Percentiles rank a stretch among this genome's conserved stretches.
Evolutionary conservation across 1,140 invertebrate species (phyloP).

Genomic region (Brachionus asplanchnoidis): DNA sequence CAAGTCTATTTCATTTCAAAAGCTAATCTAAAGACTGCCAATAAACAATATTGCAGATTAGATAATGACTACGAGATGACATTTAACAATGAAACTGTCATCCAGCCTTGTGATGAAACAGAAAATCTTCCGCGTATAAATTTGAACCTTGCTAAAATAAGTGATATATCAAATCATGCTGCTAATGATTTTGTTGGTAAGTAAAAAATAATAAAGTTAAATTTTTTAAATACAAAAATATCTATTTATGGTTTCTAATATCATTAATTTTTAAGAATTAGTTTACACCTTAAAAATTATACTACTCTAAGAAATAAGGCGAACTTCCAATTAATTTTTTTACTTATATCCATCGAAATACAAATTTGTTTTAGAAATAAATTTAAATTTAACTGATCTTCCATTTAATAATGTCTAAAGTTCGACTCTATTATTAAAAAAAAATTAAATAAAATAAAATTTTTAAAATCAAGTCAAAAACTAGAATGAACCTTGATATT

Average conservation of each 20-base stretch:
- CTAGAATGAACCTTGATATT: too few species aligned
- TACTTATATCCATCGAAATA: too few species aligned
- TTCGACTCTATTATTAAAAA: too few species aligned
- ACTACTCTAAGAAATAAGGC: too few species aligned
- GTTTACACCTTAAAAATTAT: too few species aligned
- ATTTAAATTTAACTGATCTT: too few species aligned
- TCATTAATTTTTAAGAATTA: slow-evolving; percentile 31
- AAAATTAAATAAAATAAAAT: too few species aligned
- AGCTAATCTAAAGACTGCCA: slow-evolving; percentile 77
- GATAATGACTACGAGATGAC: slow-evolving; percentile 96
- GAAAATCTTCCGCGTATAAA: slow-evolving; percentile 68
- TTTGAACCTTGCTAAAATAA: slow-evolving; percentile 76
- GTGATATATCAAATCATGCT: slow-evolving; percentile 66
- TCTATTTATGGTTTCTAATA: background rate
- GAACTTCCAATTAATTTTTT: too few species aligned
- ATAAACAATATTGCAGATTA: slow-evolving; percentile 76
- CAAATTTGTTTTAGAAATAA: too few species aligned
- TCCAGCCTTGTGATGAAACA: slow-evolving; percentile 60
- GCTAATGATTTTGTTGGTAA: slow-evolving; percentile 61
- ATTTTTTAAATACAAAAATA: background rate
- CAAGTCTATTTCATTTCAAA: slow-evolving; percentile 78
- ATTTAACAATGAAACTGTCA: slow-evolving; percentile 69
- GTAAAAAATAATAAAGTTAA: slow-evolving; percentile 62
- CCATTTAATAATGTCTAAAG: too few species aligned
- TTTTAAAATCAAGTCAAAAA: too few species aligned